Conservation (phyloP, 2,113 vertebrate genomes). For the Sterrhoptilus dennistouni region DNA sequence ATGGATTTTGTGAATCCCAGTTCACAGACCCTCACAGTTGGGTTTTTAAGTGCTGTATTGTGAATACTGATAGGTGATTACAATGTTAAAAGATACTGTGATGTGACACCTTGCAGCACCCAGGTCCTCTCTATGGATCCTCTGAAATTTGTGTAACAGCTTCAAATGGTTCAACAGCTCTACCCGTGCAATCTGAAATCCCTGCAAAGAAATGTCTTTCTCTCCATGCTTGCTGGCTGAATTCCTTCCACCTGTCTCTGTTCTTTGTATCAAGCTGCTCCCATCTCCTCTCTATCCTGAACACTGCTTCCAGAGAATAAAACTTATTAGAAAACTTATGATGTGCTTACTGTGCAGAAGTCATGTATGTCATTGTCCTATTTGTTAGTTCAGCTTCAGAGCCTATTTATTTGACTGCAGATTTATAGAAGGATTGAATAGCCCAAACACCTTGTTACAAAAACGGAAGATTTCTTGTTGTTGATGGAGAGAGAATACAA, state of each 20-base stretch:
- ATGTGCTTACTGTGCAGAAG: not conserved
- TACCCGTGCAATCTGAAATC: not conserved
- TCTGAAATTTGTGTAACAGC: not conserved
- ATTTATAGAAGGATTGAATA: not conserved
- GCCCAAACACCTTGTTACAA: not conserved
- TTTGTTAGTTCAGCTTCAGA: not conserved
- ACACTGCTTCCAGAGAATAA: not conserved
- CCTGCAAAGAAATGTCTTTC: not conserved
- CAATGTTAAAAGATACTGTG: not conserved
- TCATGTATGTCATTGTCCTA: not conserved
- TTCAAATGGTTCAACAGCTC: not conserved
- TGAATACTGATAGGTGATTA: not conserved
- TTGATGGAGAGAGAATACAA: not conserved
- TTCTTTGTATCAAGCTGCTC: not conserved
- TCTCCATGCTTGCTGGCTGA: not conserved
- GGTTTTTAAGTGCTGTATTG: not conserved
- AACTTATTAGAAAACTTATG: not conserved
- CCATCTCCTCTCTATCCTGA: not conserved
- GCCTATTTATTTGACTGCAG: not conserved
- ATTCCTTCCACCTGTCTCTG: not conserved
- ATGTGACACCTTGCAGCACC: not conserved
- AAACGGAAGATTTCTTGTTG: not conserved
- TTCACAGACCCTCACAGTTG: not conserved
- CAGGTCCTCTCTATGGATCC: not conserved
- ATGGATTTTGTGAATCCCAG: not conserved